Evolutionary conservation across 2,113 vertebrate genomes (phyloP).

Genomic region (Pteruthius melanotis): DNA sequence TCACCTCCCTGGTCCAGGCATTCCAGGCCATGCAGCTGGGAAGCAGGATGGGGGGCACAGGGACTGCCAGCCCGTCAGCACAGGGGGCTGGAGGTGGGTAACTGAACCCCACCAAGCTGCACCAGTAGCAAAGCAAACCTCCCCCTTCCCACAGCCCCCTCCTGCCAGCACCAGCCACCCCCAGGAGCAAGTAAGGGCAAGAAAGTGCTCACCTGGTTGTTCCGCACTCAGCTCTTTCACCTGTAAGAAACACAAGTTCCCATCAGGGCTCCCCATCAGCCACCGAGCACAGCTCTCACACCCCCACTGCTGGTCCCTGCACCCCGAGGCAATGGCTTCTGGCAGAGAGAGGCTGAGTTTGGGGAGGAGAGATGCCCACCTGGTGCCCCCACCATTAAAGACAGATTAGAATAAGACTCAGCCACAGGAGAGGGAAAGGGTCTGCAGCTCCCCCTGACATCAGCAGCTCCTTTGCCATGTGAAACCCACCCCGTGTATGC

Average conservation of each 20-base stretch:
- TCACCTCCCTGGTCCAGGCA: not conserved
- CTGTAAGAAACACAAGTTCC: conserved; percentile 68
- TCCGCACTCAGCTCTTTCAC: conserved; percentile 94
- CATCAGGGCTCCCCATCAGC: not conserved
- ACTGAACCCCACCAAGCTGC: not conserved
- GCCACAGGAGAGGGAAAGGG: not conserved
- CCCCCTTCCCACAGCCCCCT: not conserved
- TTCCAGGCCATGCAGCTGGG: not conserved
- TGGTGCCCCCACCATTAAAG: not conserved
- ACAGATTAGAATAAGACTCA: not conserved
- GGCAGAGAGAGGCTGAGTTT: not conserved
- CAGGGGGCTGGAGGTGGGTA: not conserved
- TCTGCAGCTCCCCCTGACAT: not conserved
- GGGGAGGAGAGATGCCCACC: not conserved
- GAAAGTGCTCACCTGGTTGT: conserved; percentile 89
- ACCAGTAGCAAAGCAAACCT: not conserved
- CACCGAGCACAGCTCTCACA: not conserved
- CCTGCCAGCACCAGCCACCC: not conserved
- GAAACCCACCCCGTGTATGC: not conserved
- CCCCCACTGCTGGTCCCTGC: not conserved
- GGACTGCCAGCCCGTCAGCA: not conserved
- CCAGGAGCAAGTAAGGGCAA: not conserved
- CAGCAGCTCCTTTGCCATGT: not conserved
- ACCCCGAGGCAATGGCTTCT: not conserved
- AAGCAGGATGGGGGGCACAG: not conserved